Percentiles rank a stretch among this genome's conserved stretches.
Evolutionary conservation across 2,888 invertebrate species (phyloP).

Genomic region (Phasia obesa): DNA sequence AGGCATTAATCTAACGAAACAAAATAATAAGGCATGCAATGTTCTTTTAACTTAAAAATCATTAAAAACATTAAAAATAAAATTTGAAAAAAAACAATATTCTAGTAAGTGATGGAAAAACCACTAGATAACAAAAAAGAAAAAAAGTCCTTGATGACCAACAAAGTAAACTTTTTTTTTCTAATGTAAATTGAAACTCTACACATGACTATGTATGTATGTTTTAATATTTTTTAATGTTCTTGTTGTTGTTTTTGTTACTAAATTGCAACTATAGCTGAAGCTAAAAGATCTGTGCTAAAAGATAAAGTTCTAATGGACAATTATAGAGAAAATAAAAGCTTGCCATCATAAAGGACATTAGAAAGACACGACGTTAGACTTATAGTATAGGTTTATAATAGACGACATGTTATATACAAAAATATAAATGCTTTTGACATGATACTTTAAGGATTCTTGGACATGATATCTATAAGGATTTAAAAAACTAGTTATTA

Average conservation of each 20-base stretch:
- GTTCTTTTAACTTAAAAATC: constrained; percentile 60
- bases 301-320: constrained; percentile 74
- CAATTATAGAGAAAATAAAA: constrained; percentile 60
- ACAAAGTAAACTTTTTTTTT: constrained; percentile 29
- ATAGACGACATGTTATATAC: background rate
- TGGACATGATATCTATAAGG: background rate
- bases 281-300: constrained; percentile 75
- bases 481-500: constrained; percentile 13
- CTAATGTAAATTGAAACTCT: constrained; percentile 10
- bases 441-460: constrained; percentile 49
- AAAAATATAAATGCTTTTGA: constrained; percentile 36
- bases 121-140: constrained; percentile 29
- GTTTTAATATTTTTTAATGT: constrained; percentile 34
- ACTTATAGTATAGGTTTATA: constrained; percentile 34
- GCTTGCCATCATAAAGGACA: constrained; percentile 39
- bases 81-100: constrained; percentile 19
- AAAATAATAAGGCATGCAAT: constrained; percentile 68
- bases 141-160: constrained; percentile 57
- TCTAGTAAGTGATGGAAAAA: constrained; percentile 37
- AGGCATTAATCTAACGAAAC: constrained; percentile 60
- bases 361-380: constrained; percentile 53
- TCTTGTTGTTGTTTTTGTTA: constrained; percentile 29
- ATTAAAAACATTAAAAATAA: constrained; percentile 46
- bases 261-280: constrained; percentile 71
- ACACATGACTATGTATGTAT: constrained; percentile 26